These are phyloP conservation scores for Erebia aethiops DNA, from an alignment of 2,888 invertebrate genomes.

Conservation along the genomic window DNA sequence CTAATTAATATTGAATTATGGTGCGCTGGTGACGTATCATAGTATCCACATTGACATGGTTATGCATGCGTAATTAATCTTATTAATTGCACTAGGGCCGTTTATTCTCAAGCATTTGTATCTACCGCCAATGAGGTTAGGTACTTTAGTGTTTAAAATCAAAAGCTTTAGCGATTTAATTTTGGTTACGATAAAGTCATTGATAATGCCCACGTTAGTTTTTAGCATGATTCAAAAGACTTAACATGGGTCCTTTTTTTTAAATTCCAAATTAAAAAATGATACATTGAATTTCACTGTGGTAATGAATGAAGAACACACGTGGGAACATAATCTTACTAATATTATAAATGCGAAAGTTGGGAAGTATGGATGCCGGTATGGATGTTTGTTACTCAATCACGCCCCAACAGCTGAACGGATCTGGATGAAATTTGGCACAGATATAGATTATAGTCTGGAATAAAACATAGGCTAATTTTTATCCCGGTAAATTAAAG, in stretches of 20 bases:
- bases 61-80: constrained; percentile 66
- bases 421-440: too few relatives aligned
- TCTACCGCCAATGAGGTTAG: neutral
- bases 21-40: constrained; percentile 45
- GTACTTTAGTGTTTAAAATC: neutral
- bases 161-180: constrained; percentile 1
- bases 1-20: constrained; percentile 25
- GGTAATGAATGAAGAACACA: too few relatives aligned
- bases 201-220: neutral
- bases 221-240: neutral
- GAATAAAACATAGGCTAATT: too few relatives aligned
- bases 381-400: too few relatives aligned
- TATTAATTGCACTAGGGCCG: constrained; percentile 69
- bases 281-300: too few relatives aligned
- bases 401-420: too few relatives aligned
- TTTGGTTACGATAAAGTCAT: neutral
- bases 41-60: constrained; percentile 39
- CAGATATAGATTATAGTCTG: too few relatives aligned
- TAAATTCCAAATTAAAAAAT: too few relatives aligned
- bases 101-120: constrained; percentile 66
- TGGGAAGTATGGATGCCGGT: too few relatives aligned
- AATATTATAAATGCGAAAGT: too few relatives aligned
- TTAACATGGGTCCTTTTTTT: neutral
- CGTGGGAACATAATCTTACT: too few relatives aligned
- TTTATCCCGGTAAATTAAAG: too few relatives aligned